These are phyloP conservation scores for Phoeniculus purpureus DNA, from an alignment of 2,797 vertebrate genomes.

Conservation along the genomic window DNA sequence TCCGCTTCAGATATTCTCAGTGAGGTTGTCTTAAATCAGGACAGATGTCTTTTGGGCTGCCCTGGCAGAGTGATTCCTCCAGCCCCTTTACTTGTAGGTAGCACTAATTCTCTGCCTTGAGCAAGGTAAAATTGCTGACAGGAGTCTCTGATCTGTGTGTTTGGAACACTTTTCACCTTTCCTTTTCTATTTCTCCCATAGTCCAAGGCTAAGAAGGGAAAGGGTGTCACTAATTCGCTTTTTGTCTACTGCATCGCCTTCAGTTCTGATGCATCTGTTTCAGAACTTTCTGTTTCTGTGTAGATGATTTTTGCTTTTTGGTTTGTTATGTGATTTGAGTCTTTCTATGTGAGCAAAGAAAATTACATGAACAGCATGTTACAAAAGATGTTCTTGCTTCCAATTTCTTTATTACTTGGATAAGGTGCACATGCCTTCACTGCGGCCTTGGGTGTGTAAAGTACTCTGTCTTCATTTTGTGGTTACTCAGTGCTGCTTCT, in stretches of 20 bases:
- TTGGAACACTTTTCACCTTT: neutral
- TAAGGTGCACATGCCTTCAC: neutral
- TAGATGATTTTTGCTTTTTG: neutral
- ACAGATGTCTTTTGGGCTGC: neutral
- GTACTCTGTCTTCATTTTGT: neutral
- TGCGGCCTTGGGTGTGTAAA: neutral
- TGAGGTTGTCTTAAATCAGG: neutral
- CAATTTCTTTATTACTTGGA: neutral
- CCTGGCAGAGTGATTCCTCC: neutral
- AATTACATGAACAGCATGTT: neutral
- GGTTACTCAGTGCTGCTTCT: neutral
- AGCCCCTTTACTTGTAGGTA: neutral
- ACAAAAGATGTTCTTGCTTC: neutral
- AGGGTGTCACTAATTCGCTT: neutral
- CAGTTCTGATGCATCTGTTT: neutral
- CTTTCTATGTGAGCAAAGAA: neutral
- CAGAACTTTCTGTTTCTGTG: constrained; percentile 30
- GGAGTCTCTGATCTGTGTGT: neutral
- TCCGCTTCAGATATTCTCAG: accelerated
- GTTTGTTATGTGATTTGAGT: neutral
- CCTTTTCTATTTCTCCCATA: neutral
- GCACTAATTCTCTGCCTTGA: neutral
- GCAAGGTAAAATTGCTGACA: neutral
- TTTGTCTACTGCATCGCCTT: neutral
- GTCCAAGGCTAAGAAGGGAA: neutral